Evolutionary conservation across 1,140 invertebrate species (phyloP), one percentile per base, ranked within the genome.

Genomic region (Drosophila watanabei): DNA sequence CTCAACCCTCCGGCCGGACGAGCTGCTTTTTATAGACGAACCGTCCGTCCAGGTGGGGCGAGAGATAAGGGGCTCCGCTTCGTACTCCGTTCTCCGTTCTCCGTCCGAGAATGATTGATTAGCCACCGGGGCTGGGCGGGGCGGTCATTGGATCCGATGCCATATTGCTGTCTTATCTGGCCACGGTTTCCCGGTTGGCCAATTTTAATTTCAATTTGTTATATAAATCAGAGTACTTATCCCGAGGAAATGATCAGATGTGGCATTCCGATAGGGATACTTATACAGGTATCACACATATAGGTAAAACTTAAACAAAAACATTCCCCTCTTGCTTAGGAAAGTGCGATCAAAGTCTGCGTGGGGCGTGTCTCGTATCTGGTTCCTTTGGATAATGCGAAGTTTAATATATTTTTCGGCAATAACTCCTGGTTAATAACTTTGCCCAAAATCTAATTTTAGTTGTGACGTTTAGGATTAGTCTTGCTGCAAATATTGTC

Each of bases 11-110:
- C 59, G 49, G 28, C 13, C 33, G 20, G 41, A 32, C 37, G 49
- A 49, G 56, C 35, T 8, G 76, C 54, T 81, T 92, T 92, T 91
- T 92, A 92, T 92, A 92, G 91, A 87, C 57, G 58, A 39, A 10
- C 35, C 16, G 51, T 5, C 30, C 58, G 41, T 49, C 14, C 57
- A 60, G 51, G 52, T 63, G 62, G 46, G 57, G 18, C 51, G 9
- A 57, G 35, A 35, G 84, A 88, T 88, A 88, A 80, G 80, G 56
- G 56, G 24, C 52, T 28, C 35, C 20, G 20, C 46, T 56, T 61
- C 20, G 51, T 61, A 16, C 43, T 64, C 58, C 33, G 51, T 61
- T 30, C 49, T 64, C 58, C 33, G 51, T 58, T 30, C 49, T 56
- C 52, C 33, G 14, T 6, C 37, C 39, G 66, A 52, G 70, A 69